Percentiles rank a stretch among this genome's conserved stretches.
Evolutionary conservation across 1,140 invertebrate genomes (phyloP).

Genomic region (Euwallacea similis): DNA sequence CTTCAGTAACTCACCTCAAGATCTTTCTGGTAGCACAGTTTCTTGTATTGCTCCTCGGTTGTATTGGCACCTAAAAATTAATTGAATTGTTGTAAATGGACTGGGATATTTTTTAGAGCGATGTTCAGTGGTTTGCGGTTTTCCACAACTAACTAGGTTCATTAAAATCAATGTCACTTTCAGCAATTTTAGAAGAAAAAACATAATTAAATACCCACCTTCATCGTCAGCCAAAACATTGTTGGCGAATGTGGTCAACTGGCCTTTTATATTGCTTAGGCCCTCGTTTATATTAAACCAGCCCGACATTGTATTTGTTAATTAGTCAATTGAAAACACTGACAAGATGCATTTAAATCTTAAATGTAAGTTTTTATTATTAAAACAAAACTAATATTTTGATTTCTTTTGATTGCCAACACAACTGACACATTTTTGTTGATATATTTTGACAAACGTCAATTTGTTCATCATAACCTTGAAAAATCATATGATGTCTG

Average conservation of each 20-base stretch:
- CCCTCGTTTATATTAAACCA: conserved; percentile 76
- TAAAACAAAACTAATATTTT: too few species aligned
- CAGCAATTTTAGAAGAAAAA: conserved; percentile 1
- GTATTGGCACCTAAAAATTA: background rate
- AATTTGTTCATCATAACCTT: too few species aligned
- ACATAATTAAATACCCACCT: conserved; percentile 45
- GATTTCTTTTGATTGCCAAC: too few species aligned
- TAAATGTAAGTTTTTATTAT: too few species aligned
- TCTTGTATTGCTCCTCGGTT: conserved; percentile 20
- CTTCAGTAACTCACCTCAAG: conserved; percentile 12
- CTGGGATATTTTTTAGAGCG: background rate
- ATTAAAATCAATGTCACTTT: conserved; percentile 21
- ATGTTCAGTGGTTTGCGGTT: background rate
- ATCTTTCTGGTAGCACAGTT: conserved; percentile 12
- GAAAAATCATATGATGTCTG: too few species aligned
- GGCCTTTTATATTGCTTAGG: conserved; percentile 72
- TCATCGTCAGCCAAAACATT: conserved; percentile 69
- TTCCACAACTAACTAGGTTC: conserved; percentile 6
- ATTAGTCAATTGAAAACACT: too few species aligned
- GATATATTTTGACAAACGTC: too few species aligned
- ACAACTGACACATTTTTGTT: too few species aligned
- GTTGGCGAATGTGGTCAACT: conserved; percentile 74
- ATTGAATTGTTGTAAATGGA: conserved; percentile 2
- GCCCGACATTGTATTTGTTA: conserved; percentile 50
- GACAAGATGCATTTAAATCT: too few species aligned